Conservation (phyloP, 2,113 vertebrate species). For the Phodopus roborovskii region DNA sequence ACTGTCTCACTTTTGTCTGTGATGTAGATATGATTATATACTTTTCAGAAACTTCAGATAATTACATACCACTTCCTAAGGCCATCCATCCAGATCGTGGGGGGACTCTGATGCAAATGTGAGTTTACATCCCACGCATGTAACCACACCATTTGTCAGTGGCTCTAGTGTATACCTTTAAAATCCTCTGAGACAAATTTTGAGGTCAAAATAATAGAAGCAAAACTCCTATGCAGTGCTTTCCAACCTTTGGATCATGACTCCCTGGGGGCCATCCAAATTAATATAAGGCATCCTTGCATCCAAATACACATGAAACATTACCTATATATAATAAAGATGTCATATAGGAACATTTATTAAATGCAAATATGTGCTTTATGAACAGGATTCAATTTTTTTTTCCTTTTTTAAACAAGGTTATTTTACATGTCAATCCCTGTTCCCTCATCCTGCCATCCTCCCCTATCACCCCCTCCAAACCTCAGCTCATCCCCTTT, state of each 20-base stretch:
- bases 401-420: too few relatives aligned
- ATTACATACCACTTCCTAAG: not conserved
- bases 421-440: too few relatives aligned
- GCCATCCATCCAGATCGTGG: not conserved
- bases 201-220: slow-evolving; percentile 41
- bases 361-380: slow-evolving; percentile 35
- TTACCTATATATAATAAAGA: slow-evolving; percentile 51
- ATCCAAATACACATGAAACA: slow-evolving; percentile 25
- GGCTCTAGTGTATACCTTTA: not conserved
- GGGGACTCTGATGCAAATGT: not conserved
- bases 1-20: not conserved
- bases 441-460: too few relatives aligned
- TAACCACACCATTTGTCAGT: slow-evolving; percentile 14
- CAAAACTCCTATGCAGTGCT: not conserved
- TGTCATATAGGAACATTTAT: not conserved
- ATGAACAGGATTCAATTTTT: slow-evolving; percentile 35
- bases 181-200: slow-evolving; percentile 28
- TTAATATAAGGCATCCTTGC: slow-evolving; percentile 53
- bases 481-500: too few relatives aligned
- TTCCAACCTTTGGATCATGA: not conserved
- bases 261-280: not conserved
- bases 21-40: not conserved
- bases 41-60: slow-evolving; percentile 19
- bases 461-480: too few relatives aligned
- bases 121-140: not conserved